Conservation (phyloP, 2,797 vertebrate genomes). For the Alosa sapidissima region DNA sequence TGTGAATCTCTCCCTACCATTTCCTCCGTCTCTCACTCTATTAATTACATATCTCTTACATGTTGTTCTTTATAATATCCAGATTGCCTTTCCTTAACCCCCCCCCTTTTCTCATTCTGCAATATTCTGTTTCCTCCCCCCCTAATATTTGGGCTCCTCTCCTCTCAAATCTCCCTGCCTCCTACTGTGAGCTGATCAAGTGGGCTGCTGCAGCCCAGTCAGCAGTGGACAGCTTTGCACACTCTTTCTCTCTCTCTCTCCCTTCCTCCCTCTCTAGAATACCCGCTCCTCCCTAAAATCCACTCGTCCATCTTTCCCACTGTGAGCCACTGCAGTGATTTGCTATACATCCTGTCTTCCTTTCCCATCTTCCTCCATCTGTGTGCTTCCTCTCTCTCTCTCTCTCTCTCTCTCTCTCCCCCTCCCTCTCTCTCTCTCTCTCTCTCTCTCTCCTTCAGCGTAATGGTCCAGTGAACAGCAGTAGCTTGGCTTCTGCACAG, state of each 20-base stretch:
- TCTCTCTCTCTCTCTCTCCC: not conserved
- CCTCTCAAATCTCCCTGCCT: not conserved
- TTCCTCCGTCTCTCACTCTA: not conserved
- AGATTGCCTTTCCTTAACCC: too few species aligned
- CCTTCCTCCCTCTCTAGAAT: not conserved
- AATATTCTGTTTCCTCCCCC: too few species aligned
- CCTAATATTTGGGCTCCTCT: not conserved
- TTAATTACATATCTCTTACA: not conserved
- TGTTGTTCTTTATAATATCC: too few species aligned
- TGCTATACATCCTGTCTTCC: not conserved
- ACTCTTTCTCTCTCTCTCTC: not conserved
- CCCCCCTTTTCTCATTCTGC: too few species aligned
- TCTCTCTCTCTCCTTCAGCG: not conserved
- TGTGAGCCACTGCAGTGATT: too few species aligned
- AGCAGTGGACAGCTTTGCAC: not conserved
- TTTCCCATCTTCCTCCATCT: not conserved
- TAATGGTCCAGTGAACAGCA: constrained; percentile 6
- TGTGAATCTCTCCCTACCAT: not conserved
- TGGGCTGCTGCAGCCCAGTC: not conserved
- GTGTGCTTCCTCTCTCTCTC: not conserved
- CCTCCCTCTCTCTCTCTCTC: not conserved
- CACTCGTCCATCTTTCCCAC: too few species aligned
- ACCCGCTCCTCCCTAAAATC: too few species aligned
- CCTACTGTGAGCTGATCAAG: constrained; percentile 16
- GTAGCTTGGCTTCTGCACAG: not conserved